Conservation (phyloP, 1,140 invertebrate genomes). For the Samia ricini region DNA sequence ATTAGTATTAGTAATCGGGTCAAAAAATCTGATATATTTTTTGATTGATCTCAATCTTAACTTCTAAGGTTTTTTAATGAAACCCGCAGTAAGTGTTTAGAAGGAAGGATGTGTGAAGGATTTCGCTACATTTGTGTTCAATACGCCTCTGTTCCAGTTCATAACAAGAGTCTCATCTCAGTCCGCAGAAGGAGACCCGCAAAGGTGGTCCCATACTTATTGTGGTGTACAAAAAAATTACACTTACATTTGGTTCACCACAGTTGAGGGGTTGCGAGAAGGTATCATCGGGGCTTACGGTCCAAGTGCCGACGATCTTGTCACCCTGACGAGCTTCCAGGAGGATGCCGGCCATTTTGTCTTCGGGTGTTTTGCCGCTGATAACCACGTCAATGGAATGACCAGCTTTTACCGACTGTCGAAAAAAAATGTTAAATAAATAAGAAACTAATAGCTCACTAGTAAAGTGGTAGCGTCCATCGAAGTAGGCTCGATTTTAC, state of each 20-base stretch:
- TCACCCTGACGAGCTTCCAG: slow-evolving; percentile 71
- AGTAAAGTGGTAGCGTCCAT: no score
- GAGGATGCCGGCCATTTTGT: slow-evolving; percentile 77
- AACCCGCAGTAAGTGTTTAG: not conserved
- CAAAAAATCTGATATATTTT: not conserved
- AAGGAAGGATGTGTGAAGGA: not conserved
- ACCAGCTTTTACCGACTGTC: slow-evolving; percentile 52
- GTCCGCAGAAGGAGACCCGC: not conserved
- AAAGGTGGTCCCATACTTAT: not conserved
- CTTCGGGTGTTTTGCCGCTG: slow-evolving; percentile 45
- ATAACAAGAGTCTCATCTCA: not conserved
- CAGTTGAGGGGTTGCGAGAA: slow-evolving; percentile 68
- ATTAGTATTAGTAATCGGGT: no score
- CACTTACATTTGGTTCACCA: slow-evolving; percentile 66
- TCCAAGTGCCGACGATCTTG: slow-evolving; percentile 71
- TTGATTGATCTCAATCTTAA: no score
- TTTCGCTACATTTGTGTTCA: not conserved
- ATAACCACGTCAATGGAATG: slow-evolving; percentile 62
- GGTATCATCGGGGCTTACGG: slow-evolving; percentile 46
- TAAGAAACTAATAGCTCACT: not conserved
- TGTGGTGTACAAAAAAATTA: not conserved
- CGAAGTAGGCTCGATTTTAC: no score
- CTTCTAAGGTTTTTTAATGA: not conserved
- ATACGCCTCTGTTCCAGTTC: not conserved
- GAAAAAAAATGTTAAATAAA: slow-evolving; percentile 4